Conservation (phyloP, 2,888 invertebrate species). For the Dryococelus australis region DNA sequence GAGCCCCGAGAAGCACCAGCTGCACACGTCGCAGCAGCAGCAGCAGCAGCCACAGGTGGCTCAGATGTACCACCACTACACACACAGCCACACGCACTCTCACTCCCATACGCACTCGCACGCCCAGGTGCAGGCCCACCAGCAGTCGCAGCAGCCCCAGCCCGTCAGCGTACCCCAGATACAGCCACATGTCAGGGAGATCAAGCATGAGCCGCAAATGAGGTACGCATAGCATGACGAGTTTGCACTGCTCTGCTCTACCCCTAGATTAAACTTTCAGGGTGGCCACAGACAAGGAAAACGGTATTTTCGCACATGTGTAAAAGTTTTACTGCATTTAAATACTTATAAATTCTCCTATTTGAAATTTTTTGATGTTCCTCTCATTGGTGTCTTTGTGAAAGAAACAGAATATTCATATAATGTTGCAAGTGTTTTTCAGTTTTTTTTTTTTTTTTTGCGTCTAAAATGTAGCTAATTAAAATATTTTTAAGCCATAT, state of each 20-base stretch:
- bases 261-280: too few relatives aligned
- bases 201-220: slow-evolving; percentile 66
- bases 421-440: too few relatives aligned
- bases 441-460: too few relatives aligned
- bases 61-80: slow-evolving; percentile 48
- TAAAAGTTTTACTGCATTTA: too few relatives aligned
- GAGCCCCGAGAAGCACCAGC: slow-evolving; percentile 57
- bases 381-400: too few relatives aligned
- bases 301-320: too few relatives aligned
- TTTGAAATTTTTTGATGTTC: too few relatives aligned
- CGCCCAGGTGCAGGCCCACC: slow-evolving; percentile 39
- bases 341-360: too few relatives aligned
- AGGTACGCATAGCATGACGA: slow-evolving; percentile 51
- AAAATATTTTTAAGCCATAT: too few relatives aligned
- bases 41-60: slow-evolving; percentile 48
- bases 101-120: slow-evolving; percentile 36
- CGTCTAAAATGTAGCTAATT: too few relatives aligned
- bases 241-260: not conserved
- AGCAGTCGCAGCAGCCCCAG: slow-evolving; percentile 49
- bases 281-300: not conserved
- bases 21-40: slow-evolving; percentile 47
- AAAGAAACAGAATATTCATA: too few relatives aligned
- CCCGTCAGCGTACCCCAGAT: not conserved
- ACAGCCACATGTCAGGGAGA: slow-evolving; percentile 50
- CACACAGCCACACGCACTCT: slow-evolving; percentile 29